Conservation (phyloP, 1,140 invertebrate genomes). For the Meloidogyne floridensis region DNA sequence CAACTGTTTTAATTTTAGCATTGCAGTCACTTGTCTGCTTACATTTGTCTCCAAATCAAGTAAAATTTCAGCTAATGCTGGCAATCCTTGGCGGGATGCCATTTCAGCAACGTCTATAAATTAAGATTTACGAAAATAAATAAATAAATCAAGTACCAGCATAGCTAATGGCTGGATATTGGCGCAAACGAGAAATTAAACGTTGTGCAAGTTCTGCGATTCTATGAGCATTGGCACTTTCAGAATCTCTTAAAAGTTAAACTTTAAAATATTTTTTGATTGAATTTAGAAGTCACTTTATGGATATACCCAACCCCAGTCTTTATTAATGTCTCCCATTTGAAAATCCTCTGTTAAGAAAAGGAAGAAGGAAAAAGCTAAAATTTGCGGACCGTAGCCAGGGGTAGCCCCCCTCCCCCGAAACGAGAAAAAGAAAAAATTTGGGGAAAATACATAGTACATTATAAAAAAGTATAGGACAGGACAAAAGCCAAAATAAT, state of each 20-base stretch:
- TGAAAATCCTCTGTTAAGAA: no score
- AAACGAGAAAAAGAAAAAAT: no score
- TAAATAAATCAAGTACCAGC: constrained; percentile 31
- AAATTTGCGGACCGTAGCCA: no score
- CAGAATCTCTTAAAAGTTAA: background rate
- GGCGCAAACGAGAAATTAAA: constrained; percentile 30
- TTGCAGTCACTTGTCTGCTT: constrained; percentile 36
- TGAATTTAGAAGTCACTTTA: no score
- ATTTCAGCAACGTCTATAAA: constrained; percentile 37
- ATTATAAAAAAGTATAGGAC: no score
- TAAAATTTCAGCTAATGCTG: constrained; percentile 29
- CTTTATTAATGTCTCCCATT: no score
- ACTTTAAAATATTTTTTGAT: background rate
- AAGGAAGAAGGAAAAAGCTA: no score
- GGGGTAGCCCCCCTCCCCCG: no score
- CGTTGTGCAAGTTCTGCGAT: constrained; percentile 19
- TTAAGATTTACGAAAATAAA: background rate
- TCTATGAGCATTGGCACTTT: background rate
- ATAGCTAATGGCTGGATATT: constrained; percentile 42
- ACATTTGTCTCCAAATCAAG: constrained; percentile 38
- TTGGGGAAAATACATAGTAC: no score
- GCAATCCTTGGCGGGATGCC: constrained; percentile 32
- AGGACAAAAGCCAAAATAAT: no score
- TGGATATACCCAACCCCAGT: no score
- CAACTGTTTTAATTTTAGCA: constrained; percentile 41